Base-by-base conservation (phyloP, 2,888 invertebrate genomes). In the Sarcophaga carnaria region DNA sequence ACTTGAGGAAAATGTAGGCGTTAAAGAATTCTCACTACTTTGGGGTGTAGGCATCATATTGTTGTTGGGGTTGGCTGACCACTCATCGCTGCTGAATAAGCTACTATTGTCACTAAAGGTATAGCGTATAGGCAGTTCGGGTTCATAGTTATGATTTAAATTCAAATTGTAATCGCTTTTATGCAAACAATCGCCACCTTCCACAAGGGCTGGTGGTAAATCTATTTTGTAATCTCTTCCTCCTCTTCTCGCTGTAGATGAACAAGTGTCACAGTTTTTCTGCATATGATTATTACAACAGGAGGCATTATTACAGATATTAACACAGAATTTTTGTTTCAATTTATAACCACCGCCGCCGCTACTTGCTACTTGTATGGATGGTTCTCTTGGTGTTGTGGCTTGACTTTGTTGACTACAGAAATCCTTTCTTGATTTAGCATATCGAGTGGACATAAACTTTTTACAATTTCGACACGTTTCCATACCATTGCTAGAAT, bases 301-400 rank as follows among this genome's bases (percentile, higher is more conserved):
- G 10, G 37, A 10, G 37, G 63, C 71, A 49, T 78, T 66, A 75
- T 85, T 89, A 60, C 88, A 88, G 63, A 89, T 84, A 70, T 90
- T 90, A 22, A 90, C 82, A 27, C 87, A 88, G 2, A 90, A 37
- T 66, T 90, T 90, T 59, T 91, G 89, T 64, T 90, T 89, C 0
- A 90, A 81, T 77, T 90, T 89, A 85, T 89, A 90, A 54, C 3
- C 54, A 8, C 85, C 5, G 37, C 0, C 45, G 59, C 27, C 8
- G 60, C 60, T 4, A 4, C 14, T 47, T 37, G 37, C 2, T 14
- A 17, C 54, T 54, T 54, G 54, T 17, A 5, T 1, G 0, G 54
- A 14, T 14, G 14, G 0, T 17, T 60, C 0, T 4, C 27, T 25
- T 25, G 37, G 37, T 10, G 49, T 4, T 70, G 66, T 17, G 0